phyloP scores from a whole-genome alignment of 2,797 vertebrate species.

The Leucoraja ocellata region DNA sequence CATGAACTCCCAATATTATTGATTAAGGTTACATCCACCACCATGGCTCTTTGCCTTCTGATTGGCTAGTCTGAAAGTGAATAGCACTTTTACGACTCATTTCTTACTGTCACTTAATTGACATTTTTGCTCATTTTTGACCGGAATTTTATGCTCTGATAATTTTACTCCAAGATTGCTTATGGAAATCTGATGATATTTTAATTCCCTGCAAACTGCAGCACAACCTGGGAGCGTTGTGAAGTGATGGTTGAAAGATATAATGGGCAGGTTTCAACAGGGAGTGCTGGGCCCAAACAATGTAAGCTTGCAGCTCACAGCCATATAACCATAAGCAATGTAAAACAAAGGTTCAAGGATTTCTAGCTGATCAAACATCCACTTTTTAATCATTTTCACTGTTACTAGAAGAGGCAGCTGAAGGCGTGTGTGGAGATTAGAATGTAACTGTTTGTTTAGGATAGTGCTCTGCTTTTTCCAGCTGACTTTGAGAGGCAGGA shows the following conservation, averaged over 20 bases:
- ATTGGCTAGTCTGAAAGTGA: not conserved
- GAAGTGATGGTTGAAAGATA: not conserved
- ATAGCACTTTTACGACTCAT: not conserved
- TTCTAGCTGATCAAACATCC: not conserved
- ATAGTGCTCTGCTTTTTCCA: not conserved
- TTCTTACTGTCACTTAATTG: not conserved
- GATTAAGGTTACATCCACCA: too few species aligned
- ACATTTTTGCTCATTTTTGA: not conserved
- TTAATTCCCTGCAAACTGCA: not conserved
- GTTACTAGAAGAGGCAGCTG: not conserved
- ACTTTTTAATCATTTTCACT: conserved; percentile 11
- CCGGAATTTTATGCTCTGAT: not conserved
- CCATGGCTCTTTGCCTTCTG: not conserved
- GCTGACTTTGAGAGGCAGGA: not conserved
- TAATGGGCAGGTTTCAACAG: not conserved
- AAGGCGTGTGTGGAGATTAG: not conserved
- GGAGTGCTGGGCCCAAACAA: not conserved
- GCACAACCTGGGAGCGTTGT: not conserved
- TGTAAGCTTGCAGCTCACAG: not conserved
- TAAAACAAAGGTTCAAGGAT: not conserved
- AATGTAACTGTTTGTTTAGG: not conserved
- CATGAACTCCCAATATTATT: not conserved
- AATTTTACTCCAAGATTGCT: not conserved
- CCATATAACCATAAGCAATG: not conserved
- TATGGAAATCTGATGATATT: not conserved